Conservation (phyloP, 2,113 vertebrate species). For the Muntiacus reevesi region DNA sequence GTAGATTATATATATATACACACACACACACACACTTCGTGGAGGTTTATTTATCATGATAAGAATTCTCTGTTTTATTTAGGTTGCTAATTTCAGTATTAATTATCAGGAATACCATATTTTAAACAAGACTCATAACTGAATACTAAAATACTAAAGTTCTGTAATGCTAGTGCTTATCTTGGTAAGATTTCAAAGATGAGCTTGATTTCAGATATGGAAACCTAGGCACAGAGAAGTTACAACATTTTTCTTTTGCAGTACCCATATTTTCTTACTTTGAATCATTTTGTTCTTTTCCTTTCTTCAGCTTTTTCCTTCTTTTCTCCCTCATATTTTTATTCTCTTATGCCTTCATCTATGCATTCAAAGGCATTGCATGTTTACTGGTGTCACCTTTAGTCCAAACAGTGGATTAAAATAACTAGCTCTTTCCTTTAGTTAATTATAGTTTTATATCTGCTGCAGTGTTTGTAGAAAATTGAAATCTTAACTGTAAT, state of each 20-base stretch:
- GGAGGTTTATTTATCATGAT: background rate
- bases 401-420: background rate
- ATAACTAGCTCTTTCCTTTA: background rate
- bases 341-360: background rate
- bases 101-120: background rate
- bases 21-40: background rate
- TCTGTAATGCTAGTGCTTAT: background rate
- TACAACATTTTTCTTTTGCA: background rate
- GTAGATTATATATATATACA: background rate
- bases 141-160: background rate
- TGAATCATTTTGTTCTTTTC: background rate
- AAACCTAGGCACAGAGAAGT: background rate
- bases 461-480: background rate
- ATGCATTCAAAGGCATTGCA: background rate
- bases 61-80: background rate
- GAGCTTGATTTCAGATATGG: background rate
- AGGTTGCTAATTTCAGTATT: background rate
- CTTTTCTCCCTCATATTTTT: background rate
- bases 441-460: background rate
- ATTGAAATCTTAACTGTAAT: background rate
- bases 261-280: background rate
- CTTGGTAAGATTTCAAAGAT: background rate
- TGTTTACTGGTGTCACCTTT: background rate
- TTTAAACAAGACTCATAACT: background rate
- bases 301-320: background rate